phyloP scores from a whole-genome alignment of 2,888 invertebrate genomes.

The Serrognathus titanus region DNA sequence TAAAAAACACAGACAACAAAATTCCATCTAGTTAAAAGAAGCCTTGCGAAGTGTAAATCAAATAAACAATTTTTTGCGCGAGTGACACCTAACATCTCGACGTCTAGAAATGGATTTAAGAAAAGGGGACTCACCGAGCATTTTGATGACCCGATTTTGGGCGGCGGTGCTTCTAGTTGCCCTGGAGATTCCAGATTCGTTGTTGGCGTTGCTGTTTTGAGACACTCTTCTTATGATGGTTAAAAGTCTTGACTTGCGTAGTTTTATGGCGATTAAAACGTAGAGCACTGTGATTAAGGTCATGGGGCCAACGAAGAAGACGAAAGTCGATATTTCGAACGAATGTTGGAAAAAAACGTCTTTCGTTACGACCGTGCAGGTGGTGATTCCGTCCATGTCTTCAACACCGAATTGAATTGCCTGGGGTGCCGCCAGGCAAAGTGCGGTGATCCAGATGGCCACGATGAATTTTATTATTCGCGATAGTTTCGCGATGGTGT shows the following conservation, averaged over 20 bases:
- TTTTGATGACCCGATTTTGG: constrained; percentile 66
- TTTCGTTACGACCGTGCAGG: constrained; percentile 52
- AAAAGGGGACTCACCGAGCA: constrained; percentile 66
- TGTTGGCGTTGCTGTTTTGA: not conserved
- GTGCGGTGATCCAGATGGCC: constrained; percentile 74
- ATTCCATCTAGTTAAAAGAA: too few species aligned
- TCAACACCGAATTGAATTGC: constrained; percentile 54
- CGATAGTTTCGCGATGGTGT: constrained; percentile 84
- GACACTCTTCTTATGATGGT: constrained; percentile 7
- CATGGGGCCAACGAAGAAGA: constrained; percentile 87
- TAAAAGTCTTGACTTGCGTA: constrained; percentile 61
- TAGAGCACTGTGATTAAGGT: constrained; percentile 80
- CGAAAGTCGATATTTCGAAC: constrained; percentile 74
- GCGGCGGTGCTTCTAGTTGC: constrained; percentile 36
- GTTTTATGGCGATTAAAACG: constrained; percentile 69
- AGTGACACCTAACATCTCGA: not conserved
- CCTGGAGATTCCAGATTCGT: constrained; percentile 16
- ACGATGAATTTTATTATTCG: constrained; percentile 79
- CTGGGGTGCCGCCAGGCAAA: constrained; percentile 71
- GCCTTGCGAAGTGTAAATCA: too few species aligned
- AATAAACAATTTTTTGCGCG: too few species aligned
- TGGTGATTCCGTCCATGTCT: constrained; percentile 42
- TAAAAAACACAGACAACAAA: too few species aligned
- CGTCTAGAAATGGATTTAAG: not conserved
- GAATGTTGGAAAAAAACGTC: constrained; percentile 61